Percentiles rank a stretch among this genome's conserved stretches.
These are phyloP conservation scores for Glossosoma conforme DNA, from an alignment of 1,140 invertebrate genomes.

Conservation along the genomic window DNA sequence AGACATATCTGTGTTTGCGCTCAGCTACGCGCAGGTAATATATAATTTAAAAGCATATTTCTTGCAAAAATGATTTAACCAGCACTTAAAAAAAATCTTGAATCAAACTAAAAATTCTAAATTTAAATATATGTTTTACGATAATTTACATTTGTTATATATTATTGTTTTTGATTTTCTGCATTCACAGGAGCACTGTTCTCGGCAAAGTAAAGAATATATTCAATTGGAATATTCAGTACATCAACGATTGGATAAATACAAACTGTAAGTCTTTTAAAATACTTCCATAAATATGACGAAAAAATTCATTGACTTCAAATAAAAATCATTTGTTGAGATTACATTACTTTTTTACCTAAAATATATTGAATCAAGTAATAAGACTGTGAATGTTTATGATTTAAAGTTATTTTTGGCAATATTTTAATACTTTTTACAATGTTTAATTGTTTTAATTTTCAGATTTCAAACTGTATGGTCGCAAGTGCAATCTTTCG, in stretches of 20 bases:
- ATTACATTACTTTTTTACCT: not conserved
- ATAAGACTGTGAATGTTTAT: not conserved
- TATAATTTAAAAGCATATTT: not conserved
- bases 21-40: conserved; percentile 44
- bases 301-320: not conserved
- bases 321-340: conserved; percentile 5
- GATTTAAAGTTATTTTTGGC: conserved; percentile 1
- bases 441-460: conserved; percentile 3
- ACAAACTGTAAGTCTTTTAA: conserved; percentile 15
- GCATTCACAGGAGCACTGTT: conserved; percentile 34
- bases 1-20: conserved; percentile 42
- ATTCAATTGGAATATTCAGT: conserved; percentile 17
- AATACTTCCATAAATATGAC: not conserved
- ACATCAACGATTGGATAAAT: conserved; percentile 17
- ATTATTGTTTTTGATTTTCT: too few relatives aligned
- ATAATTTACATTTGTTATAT: conserved; percentile 19
- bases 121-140: not conserved
- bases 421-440: conserved; percentile 6
- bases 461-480: conserved; percentile 34
- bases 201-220: conserved; percentile 31
- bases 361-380: not conserved
- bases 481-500: conserved; percentile 34
- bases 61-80: not conserved
- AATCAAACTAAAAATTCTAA: not conserved
- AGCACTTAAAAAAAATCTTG: not conserved